phyloP scores from a whole-genome alignment of 2,113 vertebrate species.

The Vidua chalybeata region DNA sequence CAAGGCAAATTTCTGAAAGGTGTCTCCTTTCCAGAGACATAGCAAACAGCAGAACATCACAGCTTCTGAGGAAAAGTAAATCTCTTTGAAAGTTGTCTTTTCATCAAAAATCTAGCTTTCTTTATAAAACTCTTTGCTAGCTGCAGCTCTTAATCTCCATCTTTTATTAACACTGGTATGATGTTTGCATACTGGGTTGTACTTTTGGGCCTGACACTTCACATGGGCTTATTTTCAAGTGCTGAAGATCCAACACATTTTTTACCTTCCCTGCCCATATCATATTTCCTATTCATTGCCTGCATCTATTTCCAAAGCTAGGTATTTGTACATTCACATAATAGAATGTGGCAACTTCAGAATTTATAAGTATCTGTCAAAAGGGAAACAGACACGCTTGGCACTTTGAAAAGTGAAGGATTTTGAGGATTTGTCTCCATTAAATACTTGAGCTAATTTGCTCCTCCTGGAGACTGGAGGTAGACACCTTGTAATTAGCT shows the following conservation, averaged over 20 bases:
- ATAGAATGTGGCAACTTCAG: neutral
- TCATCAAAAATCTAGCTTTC: neutral
- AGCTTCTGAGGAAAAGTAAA: neutral
- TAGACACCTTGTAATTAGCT: neutral
- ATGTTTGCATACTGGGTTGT: neutral
- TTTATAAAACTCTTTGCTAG: neutral
- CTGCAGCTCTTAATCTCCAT: neutral
- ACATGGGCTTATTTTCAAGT: neutral
- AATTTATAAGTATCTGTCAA: neutral
- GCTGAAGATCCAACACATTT: neutral
- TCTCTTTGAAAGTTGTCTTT: neutral
- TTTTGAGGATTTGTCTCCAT: neutral
- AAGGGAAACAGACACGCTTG: neutral
- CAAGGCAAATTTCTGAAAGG: neutral
- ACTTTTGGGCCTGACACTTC: neutral
- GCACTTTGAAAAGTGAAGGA: neutral
- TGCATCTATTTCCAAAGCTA: neutral
- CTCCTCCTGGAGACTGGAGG: neutral
- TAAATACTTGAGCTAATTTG: neutral
- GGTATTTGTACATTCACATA: neutral
- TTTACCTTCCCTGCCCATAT: neutral
- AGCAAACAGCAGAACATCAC: neutral
- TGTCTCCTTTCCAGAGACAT: neutral
- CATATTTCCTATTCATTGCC: neutral
- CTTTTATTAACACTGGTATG: neutral